Percentiles rank a stretch among this genome's conserved stretches.
These are phyloP conservation scores for Macrotis lagotis DNA, from an alignment of 2,113 vertebrate genomes.

Conservation along the genomic window DNA sequence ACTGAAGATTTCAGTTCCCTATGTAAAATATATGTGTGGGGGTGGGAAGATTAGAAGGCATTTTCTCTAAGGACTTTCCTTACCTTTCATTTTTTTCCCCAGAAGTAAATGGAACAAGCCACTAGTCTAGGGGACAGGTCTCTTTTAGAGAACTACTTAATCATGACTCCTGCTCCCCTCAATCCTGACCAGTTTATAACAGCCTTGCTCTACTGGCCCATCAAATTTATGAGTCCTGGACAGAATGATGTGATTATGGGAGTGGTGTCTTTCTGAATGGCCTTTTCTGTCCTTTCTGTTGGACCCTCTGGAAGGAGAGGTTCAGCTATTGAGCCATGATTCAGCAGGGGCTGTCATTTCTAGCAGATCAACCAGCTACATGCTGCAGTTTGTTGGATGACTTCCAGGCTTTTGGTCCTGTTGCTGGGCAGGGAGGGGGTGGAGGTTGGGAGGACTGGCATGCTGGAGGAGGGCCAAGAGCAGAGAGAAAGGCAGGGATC, in stretches of 20 bases:
- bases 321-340: conserved; percentile 34
- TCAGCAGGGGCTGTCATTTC: conserved; percentile 48
- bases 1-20: neutral
- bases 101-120: neutral
- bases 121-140: neutral
- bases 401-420: conserved; percentile 60
- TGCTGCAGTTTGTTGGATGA: conserved; percentile 36
- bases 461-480: conserved; percentile 39
- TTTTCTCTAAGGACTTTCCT: neutral
- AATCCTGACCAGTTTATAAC: neutral
- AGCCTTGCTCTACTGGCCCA: neutral
- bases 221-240: neutral
- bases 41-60: neutral
- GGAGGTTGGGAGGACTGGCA: neutral
- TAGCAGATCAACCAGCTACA: conserved; percentile 48
- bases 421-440: conserved; percentile 43
- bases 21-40: neutral
- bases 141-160: neutral
- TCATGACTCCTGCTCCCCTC: neutral
- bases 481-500: neutral
- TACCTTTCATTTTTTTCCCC: neutral
- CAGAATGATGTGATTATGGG: neutral
- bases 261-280: neutral
- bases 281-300: conserved; percentile 23
- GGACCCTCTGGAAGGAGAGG: conserved; percentile 10